Evolutionary conservation across 1,140 invertebrate species (phyloP), one percentile per base, ranked within the genome.

Genomic region (Amyelois transitella): DNA sequence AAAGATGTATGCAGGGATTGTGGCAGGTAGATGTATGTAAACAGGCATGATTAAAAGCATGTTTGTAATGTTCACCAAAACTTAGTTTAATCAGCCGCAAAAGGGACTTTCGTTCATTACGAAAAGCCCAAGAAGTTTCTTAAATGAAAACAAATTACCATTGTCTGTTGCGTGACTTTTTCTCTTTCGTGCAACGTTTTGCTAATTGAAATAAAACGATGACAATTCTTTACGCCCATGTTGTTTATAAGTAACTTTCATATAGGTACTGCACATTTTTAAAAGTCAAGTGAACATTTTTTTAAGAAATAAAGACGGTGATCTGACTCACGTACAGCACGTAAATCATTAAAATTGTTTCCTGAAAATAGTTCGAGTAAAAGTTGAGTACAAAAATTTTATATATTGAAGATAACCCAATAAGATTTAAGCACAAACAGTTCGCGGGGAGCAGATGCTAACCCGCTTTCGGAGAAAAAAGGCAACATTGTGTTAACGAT

Each of bases 401-500:
- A 14, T 14, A 14, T 38, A 14, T 38, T 38, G 32, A 38, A n/a
- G 32, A 38, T 38, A 38, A 38, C 12, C 32, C 32, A 38, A 38
- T 38, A 38, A 38, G 32, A 38, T 14, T 6, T 6, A 38, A 43
- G 28, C 32, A 52, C 51, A 20, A 24, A 60, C 44, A 56, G 32
- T 63, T 55, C 52, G 44, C 43, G 65, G 65, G n/a, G 69, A 75
- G 64, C 81, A 84, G 75, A 80, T 79, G 78, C 64, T 74, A 58
- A 66, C 69, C 51, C 59, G 55, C 58, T 72, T 64, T 55, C 32
- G 55, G 62, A 60, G 66, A 81, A 84, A 79, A 82, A 83, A 77
- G 58, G 75, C 68, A 85, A 81, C 79, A 78, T 73, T 73, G 73
- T 71, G 72, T 75, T 87, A 84, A 85, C 81, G 81, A 85, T 84